Evolutionary conservation across 1,140 invertebrate species (phyloP), one percentile per base, ranked within the genome.

Genomic region (Rhyacophila brunnea): DNA sequence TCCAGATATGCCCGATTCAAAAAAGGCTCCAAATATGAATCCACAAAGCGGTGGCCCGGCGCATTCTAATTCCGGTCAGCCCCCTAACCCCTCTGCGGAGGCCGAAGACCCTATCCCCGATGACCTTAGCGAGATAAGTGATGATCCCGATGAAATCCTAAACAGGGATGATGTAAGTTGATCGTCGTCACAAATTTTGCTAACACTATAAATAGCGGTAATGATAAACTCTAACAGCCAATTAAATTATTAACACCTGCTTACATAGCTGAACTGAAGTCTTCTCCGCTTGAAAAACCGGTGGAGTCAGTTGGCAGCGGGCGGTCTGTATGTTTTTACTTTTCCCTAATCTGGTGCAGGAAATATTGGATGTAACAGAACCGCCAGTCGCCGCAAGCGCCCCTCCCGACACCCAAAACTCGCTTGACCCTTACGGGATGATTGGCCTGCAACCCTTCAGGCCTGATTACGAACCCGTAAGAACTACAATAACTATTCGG

Each of bases 101-200:
- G 64, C 74, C 0, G 80, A 84, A 43, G 61, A 79, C 20, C 79
- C 80, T 0, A 79, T 84, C 53, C 81, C 85, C 54, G 88, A 90
- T 65, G 88, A 91, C 66, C 79, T 92, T 2, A 92, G 90, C 73
- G 90, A 92, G 72, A 91, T 92, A 32, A 91, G 89, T 68, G 90
- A 92, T 68, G 90, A 91, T 74, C 88, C 89, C 45, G 90, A 92
- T 73, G 90, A 92, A 62, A 92, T 92, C 67, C 77, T 92, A 1
- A 89, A 91, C 63, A 83, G 86, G 73, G 87, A 88, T 62, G 87
- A 89, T 71, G 87, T 84, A 74, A 74, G 74, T 71, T 38, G 11
- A 46, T 34, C 52, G 17, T 46, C 6, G n/a, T 19, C 11, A 20
- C 38, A 40, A 13, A 40, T 3, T 40, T 40, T 15, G 11, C 11